Conservation (phyloP, 2,113 vertebrate genomes). For the Plecotus auritus region DNA sequence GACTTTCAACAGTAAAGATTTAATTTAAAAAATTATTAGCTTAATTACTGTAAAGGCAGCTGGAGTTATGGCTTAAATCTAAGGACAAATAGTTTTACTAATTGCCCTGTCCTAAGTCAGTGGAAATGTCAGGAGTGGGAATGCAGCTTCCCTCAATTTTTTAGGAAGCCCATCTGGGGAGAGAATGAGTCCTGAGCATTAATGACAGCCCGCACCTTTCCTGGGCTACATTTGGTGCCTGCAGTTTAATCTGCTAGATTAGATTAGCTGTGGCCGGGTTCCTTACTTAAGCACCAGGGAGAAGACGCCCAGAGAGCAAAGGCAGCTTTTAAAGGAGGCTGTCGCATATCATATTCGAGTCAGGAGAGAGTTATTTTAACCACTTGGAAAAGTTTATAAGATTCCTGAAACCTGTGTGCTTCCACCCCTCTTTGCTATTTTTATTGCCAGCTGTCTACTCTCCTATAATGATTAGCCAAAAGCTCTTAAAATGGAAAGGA, state of each 20-base stretch:
- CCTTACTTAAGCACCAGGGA: not conserved
- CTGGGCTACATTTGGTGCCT: not conserved
- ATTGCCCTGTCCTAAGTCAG: not conserved
- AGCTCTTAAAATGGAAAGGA: slow-evolving; percentile 44
- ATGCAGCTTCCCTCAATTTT: not conserved
- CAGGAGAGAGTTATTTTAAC: not conserved
- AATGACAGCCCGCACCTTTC: not conserved
- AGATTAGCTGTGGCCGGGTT: not conserved
- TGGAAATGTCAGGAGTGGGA: not conserved
- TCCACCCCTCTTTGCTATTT: slow-evolving; percentile 29
- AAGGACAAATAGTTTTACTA: not conserved
- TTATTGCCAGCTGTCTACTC: slow-evolving; percentile 18
- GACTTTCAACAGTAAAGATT: no score
- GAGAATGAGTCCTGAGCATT: not conserved
- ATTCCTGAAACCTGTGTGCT: not conserved
- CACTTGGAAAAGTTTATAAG: not conserved
- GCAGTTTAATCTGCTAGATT: not conserved
- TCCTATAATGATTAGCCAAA: slow-evolving; percentile 15
- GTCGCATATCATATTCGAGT: not conserved
- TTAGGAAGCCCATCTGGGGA: not conserved
- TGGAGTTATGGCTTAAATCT: not conserved
- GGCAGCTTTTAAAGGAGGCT: not conserved
- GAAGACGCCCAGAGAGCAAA: not conserved
- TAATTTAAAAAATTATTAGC: no score
- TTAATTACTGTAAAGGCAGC: not conserved